Conservation (phyloP, 2,797 vertebrate species). For the Neosilurus hyrtlii region DNA sequence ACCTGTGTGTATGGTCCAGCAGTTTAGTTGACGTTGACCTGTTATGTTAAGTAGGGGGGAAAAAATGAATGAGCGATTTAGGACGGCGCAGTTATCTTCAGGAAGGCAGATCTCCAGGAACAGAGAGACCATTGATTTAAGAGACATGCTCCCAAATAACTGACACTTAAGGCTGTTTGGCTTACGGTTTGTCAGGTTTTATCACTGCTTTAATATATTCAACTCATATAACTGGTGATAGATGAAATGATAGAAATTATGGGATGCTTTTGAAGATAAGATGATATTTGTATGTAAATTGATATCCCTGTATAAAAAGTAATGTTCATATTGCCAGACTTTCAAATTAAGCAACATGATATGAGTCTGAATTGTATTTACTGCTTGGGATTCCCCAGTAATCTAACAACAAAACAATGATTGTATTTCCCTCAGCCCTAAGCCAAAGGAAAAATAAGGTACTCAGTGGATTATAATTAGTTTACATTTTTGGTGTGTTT, state of each 20-base stretch:
- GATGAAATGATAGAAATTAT: not conserved
- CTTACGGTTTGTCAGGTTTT: not conserved
- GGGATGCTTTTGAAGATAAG: conserved; percentile 10
- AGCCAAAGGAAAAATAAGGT: conserved; percentile 60
- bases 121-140: too few relatives aligned
- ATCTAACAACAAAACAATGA: conserved; percentile 57
- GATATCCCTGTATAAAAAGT: conserved; percentile 23
- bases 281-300: conserved; percentile 34
- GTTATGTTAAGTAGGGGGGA: too few relatives aligned
- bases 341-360: conserved; percentile 24
- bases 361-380: conserved; percentile 42
- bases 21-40: too few relatives aligned
- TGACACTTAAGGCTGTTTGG: not conserved
- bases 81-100: too few relatives aligned
- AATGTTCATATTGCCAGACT: conserved; percentile 10
- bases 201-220: not conserved
- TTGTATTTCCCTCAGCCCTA: conserved; percentile 52
- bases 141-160: conserved; percentile 9
- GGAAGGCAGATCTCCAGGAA: too few relatives aligned
- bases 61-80: too few relatives aligned
- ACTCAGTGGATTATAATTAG: conserved; percentile 30
- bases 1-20: too few relatives aligned
- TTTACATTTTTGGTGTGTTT: conserved; percentile 35
- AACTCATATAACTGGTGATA: not conserved
- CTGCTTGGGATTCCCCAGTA: conserved; percentile 57